Conservation (phyloP, 2,113 vertebrate species). For the Nycticebus coucang region DNA sequence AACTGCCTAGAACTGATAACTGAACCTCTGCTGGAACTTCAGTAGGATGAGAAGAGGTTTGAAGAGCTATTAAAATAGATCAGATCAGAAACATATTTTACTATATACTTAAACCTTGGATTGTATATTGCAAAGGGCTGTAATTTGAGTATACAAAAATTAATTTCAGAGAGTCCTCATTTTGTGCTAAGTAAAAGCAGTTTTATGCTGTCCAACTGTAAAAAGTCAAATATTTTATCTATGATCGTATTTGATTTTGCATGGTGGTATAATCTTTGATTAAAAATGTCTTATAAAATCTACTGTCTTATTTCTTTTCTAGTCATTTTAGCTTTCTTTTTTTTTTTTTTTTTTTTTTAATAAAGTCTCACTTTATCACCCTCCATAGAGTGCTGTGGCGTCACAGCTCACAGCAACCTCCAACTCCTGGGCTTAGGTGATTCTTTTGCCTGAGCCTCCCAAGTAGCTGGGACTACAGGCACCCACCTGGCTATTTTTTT, state of each 20-base stretch:
- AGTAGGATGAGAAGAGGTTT: neutral
- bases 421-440: too few species aligned
- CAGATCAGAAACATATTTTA: neutral
- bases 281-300: neutral
- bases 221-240: conserved; percentile 31
- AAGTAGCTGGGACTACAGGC: too few species aligned
- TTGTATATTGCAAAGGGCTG: neutral
- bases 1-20: neutral
- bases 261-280: neutral
- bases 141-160: conserved; percentile 26
- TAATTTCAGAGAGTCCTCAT: neutral
- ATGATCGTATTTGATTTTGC: neutral
- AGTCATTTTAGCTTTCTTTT: neutral
- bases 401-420: too few species aligned
- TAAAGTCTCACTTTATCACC: too few species aligned
- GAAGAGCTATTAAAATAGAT: neutral
- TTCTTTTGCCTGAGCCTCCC: too few species aligned
- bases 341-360: too few species aligned
- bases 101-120: neutral
- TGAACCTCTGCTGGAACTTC: neutral
- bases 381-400: too few species aligned
- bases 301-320: neutral
- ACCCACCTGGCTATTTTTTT: too few species aligned
- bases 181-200: neutral
- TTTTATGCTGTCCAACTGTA: conserved; percentile 26